Evolutionary conservation across 2,888 invertebrate species (phyloP), one percentile per base, ranked within the genome.

Genomic region (Cheiracanthium punctorium): DNA sequence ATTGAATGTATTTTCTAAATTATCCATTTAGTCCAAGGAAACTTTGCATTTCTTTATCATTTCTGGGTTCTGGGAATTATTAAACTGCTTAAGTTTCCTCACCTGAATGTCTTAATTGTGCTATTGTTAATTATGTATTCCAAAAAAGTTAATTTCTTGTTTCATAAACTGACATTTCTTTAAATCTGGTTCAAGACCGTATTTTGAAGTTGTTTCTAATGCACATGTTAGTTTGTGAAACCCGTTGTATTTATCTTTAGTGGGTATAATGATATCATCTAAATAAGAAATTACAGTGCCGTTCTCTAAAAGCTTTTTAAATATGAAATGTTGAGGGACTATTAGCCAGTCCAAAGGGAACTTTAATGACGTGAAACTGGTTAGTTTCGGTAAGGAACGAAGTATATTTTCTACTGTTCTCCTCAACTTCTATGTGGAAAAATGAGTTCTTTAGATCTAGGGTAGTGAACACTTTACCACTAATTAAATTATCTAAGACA

Each of bases 161-260:
- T 37, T 37, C 37, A 37, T 7, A 37, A 37, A 10, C 37, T 79
- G 24, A 29, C 43, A 69, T 29, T 79, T 79, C n/a, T 80, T 72
- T 1, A 80, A 41, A 12, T 72, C 24, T 17, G 24, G 12, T 58
- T 58, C 58, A 2, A 80, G 17, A 12, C 58, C 64, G 14, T 70
- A 80, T 1, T 58, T 43, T 20, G 52, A 12, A 12, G 71, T 32
- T 28, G 20, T 37, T 37, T 37, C 37, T 37, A 37, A 37, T 10
- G 10, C 10, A 37, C 37, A 10, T 37, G 4, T 37, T 7, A 52
- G 28, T 67, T 29, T 79, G 29, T 37, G 4, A 29, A 58, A 48
- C 4, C 32, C 33, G n/a, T 71, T 33, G 1, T 0, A 17, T 24
- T 80, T n/a, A n/a, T 72, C 43, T 29, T 30, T 24, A 0, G 71